Conservation (phyloP, 1,140 invertebrate species). For the Teleogryllus occipitalis region DNA sequence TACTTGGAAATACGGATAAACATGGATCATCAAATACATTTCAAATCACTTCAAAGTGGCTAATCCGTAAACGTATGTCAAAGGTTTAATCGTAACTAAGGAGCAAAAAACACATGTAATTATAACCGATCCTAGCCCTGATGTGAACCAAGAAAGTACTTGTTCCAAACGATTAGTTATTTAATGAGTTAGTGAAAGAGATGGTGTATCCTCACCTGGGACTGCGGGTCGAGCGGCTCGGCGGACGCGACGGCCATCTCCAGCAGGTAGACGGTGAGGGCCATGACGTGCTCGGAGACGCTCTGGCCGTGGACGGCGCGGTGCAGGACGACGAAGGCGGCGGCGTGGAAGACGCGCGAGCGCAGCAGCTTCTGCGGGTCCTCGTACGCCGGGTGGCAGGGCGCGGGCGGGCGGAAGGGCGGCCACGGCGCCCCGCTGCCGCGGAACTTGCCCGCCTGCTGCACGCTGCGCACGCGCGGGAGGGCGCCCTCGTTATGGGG, state of each 20-base stretch:
- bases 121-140: too few species aligned
- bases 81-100: too few species aligned
- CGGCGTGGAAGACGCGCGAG: conserved; percentile 75
- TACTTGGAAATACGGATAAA: too few species aligned
- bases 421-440: conserved; percentile 66
- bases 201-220: conserved; percentile 26
- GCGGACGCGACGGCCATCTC: conserved; percentile 70
- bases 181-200: background rate
- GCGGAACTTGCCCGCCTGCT: conserved; percentile 56
- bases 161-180: too few species aligned
- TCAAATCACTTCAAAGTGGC: too few species aligned
- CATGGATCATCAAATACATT: too few species aligned
- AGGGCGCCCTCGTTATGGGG: background rate
- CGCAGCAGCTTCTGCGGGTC: conserved; percentile 61
- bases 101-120: too few species aligned
- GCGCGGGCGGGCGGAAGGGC: conserved; percentile 64
- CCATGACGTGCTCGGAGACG: conserved; percentile 75
- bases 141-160: too few species aligned
- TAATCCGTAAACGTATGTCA: too few species aligned
- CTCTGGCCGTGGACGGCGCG: conserved; percentile 68
- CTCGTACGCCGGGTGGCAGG: conserved; percentile 54
- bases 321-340: conserved; percentile 74
- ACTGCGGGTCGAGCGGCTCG: conserved; percentile 32
- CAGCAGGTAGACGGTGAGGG: conserved; percentile 75
- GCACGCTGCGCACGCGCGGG: conserved; percentile 39